Percentiles rank a stretch among this genome's conserved stretches.
phyloP scores from a whole-genome alignment of 2,797 vertebrate genomes.

The Leptodactylus fallax region DNA sequence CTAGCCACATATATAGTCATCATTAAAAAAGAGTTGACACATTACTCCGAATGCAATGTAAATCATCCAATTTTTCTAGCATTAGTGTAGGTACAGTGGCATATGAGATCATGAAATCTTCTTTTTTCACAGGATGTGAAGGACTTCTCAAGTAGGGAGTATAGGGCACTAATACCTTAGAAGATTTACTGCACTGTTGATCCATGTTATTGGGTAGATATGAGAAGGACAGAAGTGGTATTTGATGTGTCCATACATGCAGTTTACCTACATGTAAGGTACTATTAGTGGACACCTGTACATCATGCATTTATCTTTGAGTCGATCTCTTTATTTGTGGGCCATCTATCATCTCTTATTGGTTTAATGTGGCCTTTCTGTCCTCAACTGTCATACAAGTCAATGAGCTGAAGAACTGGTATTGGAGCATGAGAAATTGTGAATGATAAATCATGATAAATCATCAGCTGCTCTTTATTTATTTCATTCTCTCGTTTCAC shows the following conservation, averaged over 20 bases:
- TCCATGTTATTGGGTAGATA: neutral
- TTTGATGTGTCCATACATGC: neutral
- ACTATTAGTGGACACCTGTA: neutral
- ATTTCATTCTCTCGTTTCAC: constrained; percentile 9
- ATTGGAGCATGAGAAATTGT: constrained; percentile 37
- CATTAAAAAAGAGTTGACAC: neutral
- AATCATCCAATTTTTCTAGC: neutral
- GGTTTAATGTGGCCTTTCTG: constrained; percentile 47
- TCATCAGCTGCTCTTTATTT: constrained; percentile 29
- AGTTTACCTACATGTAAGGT: neutral
- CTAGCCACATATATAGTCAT: neutral
- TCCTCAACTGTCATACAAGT: constrained; percentile 37
- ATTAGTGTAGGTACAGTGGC: neutral
- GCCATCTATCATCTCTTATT: constrained; percentile 43
- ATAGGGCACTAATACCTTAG: neutral
- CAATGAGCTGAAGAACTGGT: constrained; percentile 44
- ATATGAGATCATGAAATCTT: neutral
- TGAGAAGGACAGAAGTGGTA: neutral
- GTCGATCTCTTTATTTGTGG: neutral
- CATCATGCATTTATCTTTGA: neutral
- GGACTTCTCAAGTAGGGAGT: neutral
- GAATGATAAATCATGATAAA: too few species aligned
- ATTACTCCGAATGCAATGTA: neutral
- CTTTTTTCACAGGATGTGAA: neutral
- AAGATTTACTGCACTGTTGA: neutral